phyloP scores from a whole-genome alignment of 2,113 vertebrate genomes.

The Aegotheles bennettii region DNA sequence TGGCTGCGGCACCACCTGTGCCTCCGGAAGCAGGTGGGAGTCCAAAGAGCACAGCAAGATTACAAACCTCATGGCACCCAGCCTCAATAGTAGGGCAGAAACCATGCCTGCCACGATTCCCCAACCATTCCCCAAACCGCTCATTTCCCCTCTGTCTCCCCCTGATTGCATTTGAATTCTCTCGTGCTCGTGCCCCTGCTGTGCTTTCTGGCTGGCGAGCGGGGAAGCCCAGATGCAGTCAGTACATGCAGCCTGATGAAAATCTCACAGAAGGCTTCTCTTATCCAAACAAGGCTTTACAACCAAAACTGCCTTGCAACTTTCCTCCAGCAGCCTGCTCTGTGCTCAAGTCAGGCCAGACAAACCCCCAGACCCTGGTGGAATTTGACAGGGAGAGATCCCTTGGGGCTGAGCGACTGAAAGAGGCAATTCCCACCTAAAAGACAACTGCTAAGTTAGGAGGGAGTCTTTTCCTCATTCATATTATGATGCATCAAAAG shows the following conservation, averaged over 20 bases:
- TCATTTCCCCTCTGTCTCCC: background rate
- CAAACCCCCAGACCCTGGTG: background rate
- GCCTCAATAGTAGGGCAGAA: background rate
- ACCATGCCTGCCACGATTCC: background rate
- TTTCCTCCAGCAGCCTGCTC: background rate
- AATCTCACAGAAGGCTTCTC: accelerated
- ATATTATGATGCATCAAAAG: background rate
- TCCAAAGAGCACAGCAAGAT: background rate
- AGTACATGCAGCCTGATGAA: background rate
- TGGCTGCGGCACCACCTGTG: background rate
- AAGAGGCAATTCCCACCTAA: background rate
- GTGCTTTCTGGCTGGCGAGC: background rate
- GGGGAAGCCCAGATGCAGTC: background rate
- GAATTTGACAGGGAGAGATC: background rate
- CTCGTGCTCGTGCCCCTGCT: background rate
- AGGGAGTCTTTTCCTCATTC: background rate
- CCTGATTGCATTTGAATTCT: background rate
- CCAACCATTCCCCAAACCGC: background rate
- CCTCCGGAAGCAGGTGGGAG: background rate
- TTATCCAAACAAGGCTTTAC: background rate
- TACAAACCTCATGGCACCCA: background rate
- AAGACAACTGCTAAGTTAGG: background rate
- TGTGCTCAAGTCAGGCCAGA: background rate
- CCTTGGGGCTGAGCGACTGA: background rate
- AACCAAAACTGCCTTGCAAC: background rate